phyloP scores from a whole-genome alignment of 2,113 vertebrate species.

The Mandrillus leucophaeus region DNA sequence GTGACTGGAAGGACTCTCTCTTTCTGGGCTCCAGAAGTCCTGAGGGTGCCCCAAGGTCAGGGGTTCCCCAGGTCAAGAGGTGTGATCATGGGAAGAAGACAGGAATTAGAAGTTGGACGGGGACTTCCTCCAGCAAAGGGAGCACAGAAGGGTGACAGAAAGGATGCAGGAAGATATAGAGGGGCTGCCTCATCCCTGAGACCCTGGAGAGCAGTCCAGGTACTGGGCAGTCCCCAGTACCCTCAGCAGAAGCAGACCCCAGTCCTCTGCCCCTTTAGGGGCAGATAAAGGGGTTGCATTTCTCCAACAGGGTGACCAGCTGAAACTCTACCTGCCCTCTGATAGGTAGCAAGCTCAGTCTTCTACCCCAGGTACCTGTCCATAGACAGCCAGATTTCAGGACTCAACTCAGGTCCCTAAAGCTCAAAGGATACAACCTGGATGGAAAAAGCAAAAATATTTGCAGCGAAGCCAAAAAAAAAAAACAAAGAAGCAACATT shows the following conservation, averaged over 20 bases:
- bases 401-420: background rate
- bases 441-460: background rate
- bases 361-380: background rate
- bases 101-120: background rate
- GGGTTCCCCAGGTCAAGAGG: background rate
- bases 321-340: background rate
- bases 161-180: background rate
- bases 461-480: background rate
- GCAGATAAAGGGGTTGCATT: background rate
- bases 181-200: rapidly evolving
- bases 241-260: background rate
- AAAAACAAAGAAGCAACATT: background rate
- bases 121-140: background rate
- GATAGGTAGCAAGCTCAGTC: background rate
- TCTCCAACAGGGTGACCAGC: background rate
- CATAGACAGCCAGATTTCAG: background rate
- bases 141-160: background rate
- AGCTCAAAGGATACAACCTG: background rate
- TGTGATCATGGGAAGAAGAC: background rate
- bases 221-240: background rate
- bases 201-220: background rate
- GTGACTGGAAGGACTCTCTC: background rate
- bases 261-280: background rate
- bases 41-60: background rate
- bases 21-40: background rate